These are phyloP conservation scores for Siniperca knerii DNA, from an alignment of 2,113 vertebrate genomes.

Conservation along the genomic window DNA sequence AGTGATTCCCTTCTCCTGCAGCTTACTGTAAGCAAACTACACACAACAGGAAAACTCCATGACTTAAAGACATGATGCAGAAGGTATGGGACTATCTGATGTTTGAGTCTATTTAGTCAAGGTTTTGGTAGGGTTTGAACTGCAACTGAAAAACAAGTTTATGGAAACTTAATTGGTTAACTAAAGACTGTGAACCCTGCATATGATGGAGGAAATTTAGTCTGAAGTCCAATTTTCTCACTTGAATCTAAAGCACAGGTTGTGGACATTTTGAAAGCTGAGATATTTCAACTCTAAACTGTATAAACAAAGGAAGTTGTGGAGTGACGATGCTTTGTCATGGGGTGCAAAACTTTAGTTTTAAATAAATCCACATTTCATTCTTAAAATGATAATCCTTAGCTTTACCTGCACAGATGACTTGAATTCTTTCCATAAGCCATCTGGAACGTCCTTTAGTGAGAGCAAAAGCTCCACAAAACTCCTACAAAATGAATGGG, in stretches of 20 bases:
- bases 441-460: conserved; percentile 89
- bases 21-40: conserved; percentile 88
- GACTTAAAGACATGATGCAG: background rate
- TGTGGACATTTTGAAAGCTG: background rate
- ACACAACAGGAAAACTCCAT: conserved; percentile 16
- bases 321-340: background rate
- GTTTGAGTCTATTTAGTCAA: background rate
- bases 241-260: too few species aligned
- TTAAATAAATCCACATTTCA: background rate
- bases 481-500: conserved; percentile 86
- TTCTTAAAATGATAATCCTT: background rate
- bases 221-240: background rate
- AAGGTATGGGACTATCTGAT: background rate
- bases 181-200: background rate
- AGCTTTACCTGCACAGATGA: conserved; percentile 90
- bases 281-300: background rate
- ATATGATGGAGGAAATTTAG: background rate
- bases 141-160: background rate
- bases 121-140: background rate
- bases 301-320: background rate
- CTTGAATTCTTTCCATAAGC: conserved; percentile 91
- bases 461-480: conserved; percentile 95
- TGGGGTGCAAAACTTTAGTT: background rate
- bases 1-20: conserved; percentile 89
- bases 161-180: background rate